These are phyloP conservation scores for Engystomops pustulosus DNA, from an alignment of 2,113 vertebrate genomes.

Conservation along the genomic window DNA sequence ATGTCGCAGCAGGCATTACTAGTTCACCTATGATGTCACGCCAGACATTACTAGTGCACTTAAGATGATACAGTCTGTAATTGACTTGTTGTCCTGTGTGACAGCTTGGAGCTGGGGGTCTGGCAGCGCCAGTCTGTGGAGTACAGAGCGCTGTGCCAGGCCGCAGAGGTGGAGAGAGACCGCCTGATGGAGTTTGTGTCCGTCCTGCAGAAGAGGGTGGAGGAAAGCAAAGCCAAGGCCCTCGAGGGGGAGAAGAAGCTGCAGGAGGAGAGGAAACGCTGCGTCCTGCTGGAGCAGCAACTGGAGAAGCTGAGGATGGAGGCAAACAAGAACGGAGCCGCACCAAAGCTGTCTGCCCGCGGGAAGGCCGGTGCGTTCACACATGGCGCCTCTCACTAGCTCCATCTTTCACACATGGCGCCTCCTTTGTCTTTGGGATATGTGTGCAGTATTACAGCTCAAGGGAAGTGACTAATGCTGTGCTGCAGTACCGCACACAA, in stretches of 20 bases:
- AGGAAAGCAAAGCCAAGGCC: conserved; percentile 67
- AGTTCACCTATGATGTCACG: background rate
- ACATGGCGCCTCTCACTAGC: no score
- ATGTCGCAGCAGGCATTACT: background rate
- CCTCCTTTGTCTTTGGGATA: no score
- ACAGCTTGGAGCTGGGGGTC: conserved; percentile 60
- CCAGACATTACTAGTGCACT: background rate
- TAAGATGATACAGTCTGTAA: background rate
- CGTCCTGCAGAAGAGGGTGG: conserved; percentile 79
- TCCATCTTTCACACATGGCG: no score
- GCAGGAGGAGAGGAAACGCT: conserved; percentile 69
- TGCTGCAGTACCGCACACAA: no score
- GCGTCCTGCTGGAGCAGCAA: conserved; percentile 74
- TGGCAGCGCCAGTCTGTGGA: conserved; percentile 72
- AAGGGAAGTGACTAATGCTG: no score
- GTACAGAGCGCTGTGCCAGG: conserved; percentile 74
- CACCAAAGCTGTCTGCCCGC: conserved; percentile 53
- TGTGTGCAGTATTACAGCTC: no score
- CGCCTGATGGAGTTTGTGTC: conserved; percentile 76
- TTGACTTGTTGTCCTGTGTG: conserved; percentile 36
- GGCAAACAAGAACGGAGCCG: conserved; percentile 48
- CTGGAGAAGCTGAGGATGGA: conserved; percentile 76
- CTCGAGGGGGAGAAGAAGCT: conserved; percentile 74
- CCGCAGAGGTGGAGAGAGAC: conserved; percentile 75
- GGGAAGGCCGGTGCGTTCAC: conserved; percentile 65